Conservation (phyloP, 2,888 invertebrate species). For the Acrocyrtus sp. region DNA sequence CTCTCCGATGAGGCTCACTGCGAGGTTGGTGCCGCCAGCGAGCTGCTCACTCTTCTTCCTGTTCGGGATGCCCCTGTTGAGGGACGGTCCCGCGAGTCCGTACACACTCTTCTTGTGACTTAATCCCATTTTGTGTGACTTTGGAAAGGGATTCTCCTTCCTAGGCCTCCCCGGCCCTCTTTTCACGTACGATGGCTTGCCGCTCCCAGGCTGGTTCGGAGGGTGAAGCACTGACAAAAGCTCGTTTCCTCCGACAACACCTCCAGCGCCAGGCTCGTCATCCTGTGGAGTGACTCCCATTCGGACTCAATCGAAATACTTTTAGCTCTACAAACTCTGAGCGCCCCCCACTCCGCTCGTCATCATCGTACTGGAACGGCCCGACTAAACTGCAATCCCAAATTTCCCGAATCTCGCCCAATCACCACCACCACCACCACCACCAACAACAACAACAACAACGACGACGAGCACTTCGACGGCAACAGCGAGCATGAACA, state of each 20-base stretch:
- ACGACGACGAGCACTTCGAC: too few species aligned
- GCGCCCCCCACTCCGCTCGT: constrained; percentile 31
- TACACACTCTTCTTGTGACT: constrained; percentile 52
- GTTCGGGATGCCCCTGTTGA: constrained; percentile 56
- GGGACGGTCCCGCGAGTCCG: constrained; percentile 46
- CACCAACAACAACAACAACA: too few species aligned
- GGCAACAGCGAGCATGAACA: too few species aligned
- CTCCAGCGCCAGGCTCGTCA: constrained; percentile 49
- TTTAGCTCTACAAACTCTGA: constrained; percentile 46
- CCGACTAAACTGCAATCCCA: background rate
- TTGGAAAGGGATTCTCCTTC: constrained; percentile 72
- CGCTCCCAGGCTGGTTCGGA: constrained; percentile 64
- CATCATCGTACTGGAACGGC: constrained; percentile 30
- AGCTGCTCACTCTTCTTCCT: constrained; percentile 61
- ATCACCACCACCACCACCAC: background rate
- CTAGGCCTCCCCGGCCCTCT: constrained; percentile 83
- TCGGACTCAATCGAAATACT: constrained; percentile 27
- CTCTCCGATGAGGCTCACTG: constrained; percentile 55
- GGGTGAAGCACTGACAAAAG: constrained; percentile 60
- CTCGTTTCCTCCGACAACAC: constrained; percentile 45
- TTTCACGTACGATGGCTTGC: constrained; percentile 73
- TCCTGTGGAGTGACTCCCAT: constrained; percentile 51
- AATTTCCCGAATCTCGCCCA: background rate
- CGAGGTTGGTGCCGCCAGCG: constrained; percentile 60
- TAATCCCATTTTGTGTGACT: constrained; percentile 44